phyloP scores from a whole-genome alignment of 2,113 vertebrate genomes.

The Dendropsophus ebraccatus region DNA sequence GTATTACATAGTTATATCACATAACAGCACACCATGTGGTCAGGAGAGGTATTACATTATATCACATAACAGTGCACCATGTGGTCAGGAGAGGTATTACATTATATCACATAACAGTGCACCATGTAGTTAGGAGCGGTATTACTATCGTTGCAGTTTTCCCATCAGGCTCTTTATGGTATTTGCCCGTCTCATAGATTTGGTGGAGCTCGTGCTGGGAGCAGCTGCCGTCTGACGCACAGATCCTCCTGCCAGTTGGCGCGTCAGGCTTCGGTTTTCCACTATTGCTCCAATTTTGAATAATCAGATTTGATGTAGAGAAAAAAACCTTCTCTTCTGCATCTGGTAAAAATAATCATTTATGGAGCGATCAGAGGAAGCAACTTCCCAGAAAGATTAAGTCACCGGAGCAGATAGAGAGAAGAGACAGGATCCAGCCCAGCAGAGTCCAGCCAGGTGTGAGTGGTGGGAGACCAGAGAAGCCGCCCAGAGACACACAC shows the following conservation, averaged over 20 bases:
- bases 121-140: too few relatives aligned
- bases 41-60: too few relatives aligned
- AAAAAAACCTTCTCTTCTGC: not conserved
- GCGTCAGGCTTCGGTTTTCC: not conserved
- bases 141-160: too few relatives aligned
- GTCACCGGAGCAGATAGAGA: not conserved
- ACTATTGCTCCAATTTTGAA: not conserved
- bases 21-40: too few relatives aligned
- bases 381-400: not conserved
- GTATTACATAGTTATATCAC: too few relatives aligned
- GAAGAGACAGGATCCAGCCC: not conserved
- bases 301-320: not conserved
- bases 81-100: too few relatives aligned
- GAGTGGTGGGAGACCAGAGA: too few relatives aligned
- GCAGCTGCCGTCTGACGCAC: not conserved
- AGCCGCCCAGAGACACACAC: too few relatives aligned
- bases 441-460: not conserved
- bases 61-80: too few relatives aligned
- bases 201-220: not conserved
- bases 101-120: too few relatives aligned
- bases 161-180: too few relatives aligned
- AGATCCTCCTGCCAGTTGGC: constrained; percentile 4
- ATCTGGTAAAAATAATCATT: constrained; percentile 8
- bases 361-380: not conserved
- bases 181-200: not conserved